These are phyloP conservation scores for Zaprionus kolodkinae DNA, from an alignment of 1,140 invertebrate species.

Conservation along the genomic window DNA sequence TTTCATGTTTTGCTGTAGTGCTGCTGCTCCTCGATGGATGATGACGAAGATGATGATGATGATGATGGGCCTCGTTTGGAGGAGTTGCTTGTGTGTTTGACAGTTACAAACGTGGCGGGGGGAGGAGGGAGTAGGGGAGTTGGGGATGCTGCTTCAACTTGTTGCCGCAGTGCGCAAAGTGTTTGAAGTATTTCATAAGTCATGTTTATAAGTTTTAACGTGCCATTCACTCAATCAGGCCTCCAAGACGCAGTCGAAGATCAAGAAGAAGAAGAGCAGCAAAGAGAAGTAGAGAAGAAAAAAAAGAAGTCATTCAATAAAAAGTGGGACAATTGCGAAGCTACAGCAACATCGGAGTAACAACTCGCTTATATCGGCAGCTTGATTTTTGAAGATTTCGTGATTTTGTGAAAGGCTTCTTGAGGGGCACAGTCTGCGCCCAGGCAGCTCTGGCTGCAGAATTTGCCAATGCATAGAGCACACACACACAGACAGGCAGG, in stretches of 20 bases:
- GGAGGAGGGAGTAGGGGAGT: conserved; percentile 3
- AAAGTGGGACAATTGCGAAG: conserved; percentile 78
- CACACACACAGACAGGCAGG: conserved; percentile 26
- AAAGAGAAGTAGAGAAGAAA: background rate
- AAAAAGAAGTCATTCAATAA: conserved; percentile 79
- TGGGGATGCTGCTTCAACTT: conserved; percentile 49
- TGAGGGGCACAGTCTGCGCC: conserved; percentile 43
- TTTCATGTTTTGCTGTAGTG: conserved; percentile 25
- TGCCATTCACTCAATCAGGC: conserved; percentile 79
- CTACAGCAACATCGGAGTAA: conserved; percentile 39
- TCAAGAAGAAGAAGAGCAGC: conserved; percentile 1
- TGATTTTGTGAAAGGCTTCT: conserved; percentile 81
- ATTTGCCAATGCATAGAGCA: conserved; percentile 57
- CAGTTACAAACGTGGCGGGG: conserved; percentile 66
- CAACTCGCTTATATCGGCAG: conserved; percentile 44
- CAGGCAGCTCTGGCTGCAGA: conserved; percentile 57
- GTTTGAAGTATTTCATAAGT: conserved; percentile 79
- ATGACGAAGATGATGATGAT: background rate
- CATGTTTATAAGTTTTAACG: conserved; percentile 81
- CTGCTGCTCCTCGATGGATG: conserved; percentile 1
- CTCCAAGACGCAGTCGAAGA: conserved; percentile 16
- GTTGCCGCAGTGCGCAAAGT: conserved; percentile 29
- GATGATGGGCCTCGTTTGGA: conserved; percentile 31
- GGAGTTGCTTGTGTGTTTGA: conserved; percentile 58
- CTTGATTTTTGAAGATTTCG: conserved; percentile 73